Base-by-base conservation (phyloP, 2,113 vertebrate species). In the Rhagologus leucostigma region DNA sequence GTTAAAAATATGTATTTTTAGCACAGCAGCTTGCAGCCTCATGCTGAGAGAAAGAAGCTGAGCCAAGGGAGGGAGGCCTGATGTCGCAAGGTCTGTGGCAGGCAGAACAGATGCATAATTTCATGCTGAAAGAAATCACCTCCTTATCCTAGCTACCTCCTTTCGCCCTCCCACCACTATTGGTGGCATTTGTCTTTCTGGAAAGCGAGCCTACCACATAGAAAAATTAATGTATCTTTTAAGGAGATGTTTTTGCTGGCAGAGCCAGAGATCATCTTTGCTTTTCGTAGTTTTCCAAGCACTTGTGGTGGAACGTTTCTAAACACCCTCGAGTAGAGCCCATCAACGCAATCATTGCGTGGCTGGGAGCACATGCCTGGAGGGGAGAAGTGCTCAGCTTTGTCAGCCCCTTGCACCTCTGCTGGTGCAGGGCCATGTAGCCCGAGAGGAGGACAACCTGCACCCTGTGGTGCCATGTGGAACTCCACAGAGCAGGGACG, bases 161-260 rank as follows among this genome's bases (percentile, higher is more conserved):
- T 24, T 56, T 91, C 90, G 23, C 22, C 84, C 74, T 93, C 91
- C 87, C 78, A 67, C 46, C 13, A 10, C 55, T 55, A 33, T 8
- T 70, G 42, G 50, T 91, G 87, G 55, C 79, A 74, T 93, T 91
- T 65, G 33, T 68, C 81, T 85, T 93, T 85, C 59, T 89, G 80
- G 67, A 96, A 91, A 95, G 65, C 2, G 6, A 91, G 29, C 73
- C 84, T 57, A 59, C 74, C 35, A 5, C 67, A 87, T 8, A 80
- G 68, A 55, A 68, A 30, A 81, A 55, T 15, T 27, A 35, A 88
- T 94, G 77, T 91, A 86, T 97, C 75, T 15, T 65, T 71, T 88
- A 83, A 80, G 20, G 73, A 89, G 78, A 57, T 91, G 71, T 88
- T 96, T 96, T 96, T 94, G 33, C 78, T 95, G 93, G 90, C 95